Base-by-base conservation (phyloP, 1,140 invertebrate genomes). In the Eriocheir sinensis region DNA sequence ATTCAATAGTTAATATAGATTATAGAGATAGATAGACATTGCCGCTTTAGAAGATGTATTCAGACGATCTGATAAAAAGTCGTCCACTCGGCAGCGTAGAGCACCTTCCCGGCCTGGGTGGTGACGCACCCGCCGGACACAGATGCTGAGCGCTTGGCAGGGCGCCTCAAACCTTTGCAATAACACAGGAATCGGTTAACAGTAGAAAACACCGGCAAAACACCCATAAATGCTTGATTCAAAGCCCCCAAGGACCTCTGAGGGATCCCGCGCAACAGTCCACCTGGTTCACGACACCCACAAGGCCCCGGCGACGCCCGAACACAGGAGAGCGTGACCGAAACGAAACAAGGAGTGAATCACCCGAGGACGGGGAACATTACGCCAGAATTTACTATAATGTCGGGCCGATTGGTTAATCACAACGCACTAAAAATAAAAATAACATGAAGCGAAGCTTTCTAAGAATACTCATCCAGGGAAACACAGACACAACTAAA, bases 201-300 rank as follows among this genome's bases (percentile, higher is more conserved):
- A 72, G 60, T 72, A 72, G 60, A 72, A 72, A 72, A 72, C 60
- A 72, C 60, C 21, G n/a, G 60, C 60, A 72, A 72, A 72, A 72
- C 60, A 72, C n/a, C 60, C n/a, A 72, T 72, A 72, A 72, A 72
- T 72, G 60, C 60, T 72, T 72, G 60, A 72, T 6, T 72, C 60
- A 72, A n/a, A n/a, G 60, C 21, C 60, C 60, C 8, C 60, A 72
- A n/a, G 60, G 60, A n/a, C 6, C 60, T 4, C 27, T n/a, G n/a
- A 72, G 60, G 60, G 60, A n/a, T n/a, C 21, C 60, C 60, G 60
- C 60, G 21, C 60, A n/a, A 72, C 60, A 72, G 21, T n/a, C 60
- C 60, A 72, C 21, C 60, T 72, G 60, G 60, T 21, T 8, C 60
- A n/a, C 27, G 60, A 4, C 60, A n/a, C 60, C 60, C 17, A 21